phyloP scores from a whole-genome alignment of 2,888 invertebrate species.

The Trissoscelio sp. region DNA sequence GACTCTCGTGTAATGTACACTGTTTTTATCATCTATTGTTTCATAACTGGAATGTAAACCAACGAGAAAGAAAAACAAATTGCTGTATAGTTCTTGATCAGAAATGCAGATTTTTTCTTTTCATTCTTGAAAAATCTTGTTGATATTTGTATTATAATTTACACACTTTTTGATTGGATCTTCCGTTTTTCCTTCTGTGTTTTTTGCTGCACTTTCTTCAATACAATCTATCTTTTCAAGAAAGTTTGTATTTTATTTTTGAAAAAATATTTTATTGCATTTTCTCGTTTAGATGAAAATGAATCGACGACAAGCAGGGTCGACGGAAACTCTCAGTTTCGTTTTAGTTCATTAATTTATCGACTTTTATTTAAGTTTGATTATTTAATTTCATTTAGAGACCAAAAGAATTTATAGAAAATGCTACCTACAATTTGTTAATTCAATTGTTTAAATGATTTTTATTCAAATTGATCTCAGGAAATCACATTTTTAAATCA shows the following conservation, averaged over 20 bases:
- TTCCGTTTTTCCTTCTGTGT: neutral
- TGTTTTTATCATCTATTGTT: constrained; percentile 12
- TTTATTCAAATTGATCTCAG: neutral
- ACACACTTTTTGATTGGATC: constrained; percentile 14
- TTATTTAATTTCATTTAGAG: neutral
- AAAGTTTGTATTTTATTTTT: constrained; percentile 40
- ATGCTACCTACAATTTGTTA: constrained; percentile 19
- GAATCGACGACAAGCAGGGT: constrained; percentile 66
- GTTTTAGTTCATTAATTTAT: no score
- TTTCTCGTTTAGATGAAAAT: constrained; percentile 38
- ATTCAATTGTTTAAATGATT: neutral
- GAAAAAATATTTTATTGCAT: constrained; percentile 62
- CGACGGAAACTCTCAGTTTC: constrained; percentile 3
- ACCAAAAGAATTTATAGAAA: neutral
- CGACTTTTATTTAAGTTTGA: no score
- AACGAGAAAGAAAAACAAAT: no score
- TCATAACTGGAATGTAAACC: neutral
- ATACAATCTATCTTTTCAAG: constrained; percentile 32
- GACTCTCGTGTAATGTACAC: constrained; percentile 25
- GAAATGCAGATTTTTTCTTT: no score
- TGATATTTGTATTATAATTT: neutral
- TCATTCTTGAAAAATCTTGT: no score
- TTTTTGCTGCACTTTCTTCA: neutral
- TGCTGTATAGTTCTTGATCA: no score
- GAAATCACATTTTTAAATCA: no score